These are phyloP conservation scores for Aythya baeri DNA, from an alignment of 2,113 vertebrate species.

Conservation along the genomic window DNA sequence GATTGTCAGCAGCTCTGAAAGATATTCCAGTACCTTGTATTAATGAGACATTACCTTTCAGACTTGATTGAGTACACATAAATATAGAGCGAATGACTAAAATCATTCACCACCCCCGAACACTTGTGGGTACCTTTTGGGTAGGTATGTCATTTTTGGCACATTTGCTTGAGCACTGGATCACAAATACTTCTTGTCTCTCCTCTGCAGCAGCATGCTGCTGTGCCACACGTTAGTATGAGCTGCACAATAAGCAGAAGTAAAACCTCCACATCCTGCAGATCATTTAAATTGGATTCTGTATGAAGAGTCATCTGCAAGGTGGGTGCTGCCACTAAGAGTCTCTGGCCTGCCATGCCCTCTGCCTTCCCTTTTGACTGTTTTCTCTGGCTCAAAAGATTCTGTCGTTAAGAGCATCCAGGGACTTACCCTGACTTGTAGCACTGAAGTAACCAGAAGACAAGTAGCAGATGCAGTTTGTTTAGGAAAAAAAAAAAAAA, in stretches of 20 bases:
- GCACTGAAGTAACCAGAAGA: background rate
- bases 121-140: background rate
- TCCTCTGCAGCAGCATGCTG: background rate
- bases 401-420: background rate
- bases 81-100: background rate
- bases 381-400: background rate
- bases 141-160: background rate
- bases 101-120: accelerated
- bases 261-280: background rate
- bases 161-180: background rate
- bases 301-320: background rate
- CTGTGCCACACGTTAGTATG: background rate
- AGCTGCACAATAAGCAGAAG: background rate
- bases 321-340: background rate
- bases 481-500: background rate
- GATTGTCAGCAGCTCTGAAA: background rate
- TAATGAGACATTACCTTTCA: background rate
- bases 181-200: background rate
- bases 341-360: background rate
- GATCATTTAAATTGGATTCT: background rate
- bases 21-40: background rate
- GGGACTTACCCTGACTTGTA: background rate
- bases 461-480: background rate
- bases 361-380: background rate
- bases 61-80: background rate